Percentiles rank a stretch among this genome's conserved stretches.
Conservation (phyloP, 2,797 vertebrate species). For the Manis javanica region DNA sequence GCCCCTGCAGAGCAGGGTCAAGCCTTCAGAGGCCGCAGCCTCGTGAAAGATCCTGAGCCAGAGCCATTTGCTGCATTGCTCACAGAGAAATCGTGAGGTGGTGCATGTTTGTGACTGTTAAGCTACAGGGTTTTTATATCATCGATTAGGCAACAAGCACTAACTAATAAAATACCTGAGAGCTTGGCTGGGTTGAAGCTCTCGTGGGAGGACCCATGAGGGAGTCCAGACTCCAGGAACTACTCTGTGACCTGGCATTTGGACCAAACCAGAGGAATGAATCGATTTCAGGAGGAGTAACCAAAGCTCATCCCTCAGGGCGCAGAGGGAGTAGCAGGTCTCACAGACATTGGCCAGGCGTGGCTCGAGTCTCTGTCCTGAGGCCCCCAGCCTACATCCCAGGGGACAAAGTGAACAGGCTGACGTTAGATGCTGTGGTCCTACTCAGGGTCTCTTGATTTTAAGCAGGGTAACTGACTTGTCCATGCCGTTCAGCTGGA, state of each 20-base stretch:
- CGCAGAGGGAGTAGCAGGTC: background rate
- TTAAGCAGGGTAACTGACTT: background rate
- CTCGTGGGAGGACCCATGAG: background rate
- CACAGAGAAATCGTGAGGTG: background rate
- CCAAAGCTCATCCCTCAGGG: background rate
- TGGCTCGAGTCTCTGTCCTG: background rate
- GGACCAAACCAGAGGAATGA: background rate
- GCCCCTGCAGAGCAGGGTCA: rapidly evolving
- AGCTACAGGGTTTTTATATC: background rate
- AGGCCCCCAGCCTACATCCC: background rate
- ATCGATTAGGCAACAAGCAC: background rate
- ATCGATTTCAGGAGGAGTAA: background rate
- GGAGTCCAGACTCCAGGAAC: too few relatives aligned
- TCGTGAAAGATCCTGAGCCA: background rate
- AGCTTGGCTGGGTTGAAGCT: too few relatives aligned
- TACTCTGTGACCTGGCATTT: background rate
- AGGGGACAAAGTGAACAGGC: background rate
- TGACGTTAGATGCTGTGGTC: background rate
- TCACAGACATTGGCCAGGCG: too few relatives aligned
- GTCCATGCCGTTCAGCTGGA: rapidly evolving
- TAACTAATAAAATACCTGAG: background rate
- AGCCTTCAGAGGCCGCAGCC: background rate
- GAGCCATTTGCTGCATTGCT: background rate
- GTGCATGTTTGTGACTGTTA: background rate
- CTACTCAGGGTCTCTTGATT: background rate